phyloP scores from a whole-genome alignment of 2,888 invertebrate genomes.

The Drosophila merina region DNA sequence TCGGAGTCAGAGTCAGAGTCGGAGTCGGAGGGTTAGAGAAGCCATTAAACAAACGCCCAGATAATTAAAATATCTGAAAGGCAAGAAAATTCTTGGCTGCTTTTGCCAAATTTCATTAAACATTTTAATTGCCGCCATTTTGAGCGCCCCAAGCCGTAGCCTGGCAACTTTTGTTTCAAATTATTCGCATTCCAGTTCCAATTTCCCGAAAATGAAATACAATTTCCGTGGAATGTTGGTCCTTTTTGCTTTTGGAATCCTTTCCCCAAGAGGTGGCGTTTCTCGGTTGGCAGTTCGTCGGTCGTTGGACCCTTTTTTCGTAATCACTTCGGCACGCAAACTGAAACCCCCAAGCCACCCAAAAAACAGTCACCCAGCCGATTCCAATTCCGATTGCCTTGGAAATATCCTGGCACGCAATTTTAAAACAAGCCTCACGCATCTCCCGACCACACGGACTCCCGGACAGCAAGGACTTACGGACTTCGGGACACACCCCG shows the following conservation, averaged over 20 bases:
- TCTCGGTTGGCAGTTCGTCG: constrained; percentile 13
- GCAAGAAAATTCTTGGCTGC: constrained; percentile 49
- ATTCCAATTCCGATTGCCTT: constrained; percentile 29
- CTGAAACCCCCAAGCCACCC: constrained; percentile 11
- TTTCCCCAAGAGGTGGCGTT: constrained; percentile 32
- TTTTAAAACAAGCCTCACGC: constrained; percentile 78
- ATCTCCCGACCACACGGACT: constrained; percentile 42
- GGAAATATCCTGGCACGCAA: constrained; percentile 64
- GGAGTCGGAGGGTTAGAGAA: constrained; percentile 26
- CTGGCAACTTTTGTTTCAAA: constrained; percentile 54
- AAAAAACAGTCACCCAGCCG: constrained; percentile 9
- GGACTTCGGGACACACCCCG: constrained; percentile 26
- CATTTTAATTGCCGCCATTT: constrained; percentile 77
- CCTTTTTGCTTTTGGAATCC: constrained; percentile 42
- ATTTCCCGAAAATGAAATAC: constrained; percentile 66
- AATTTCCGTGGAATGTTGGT: constrained; percentile 48
- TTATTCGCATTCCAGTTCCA: constrained; percentile 70
- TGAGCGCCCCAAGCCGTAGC: constrained; percentile 32
- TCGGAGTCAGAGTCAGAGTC: too few species aligned
- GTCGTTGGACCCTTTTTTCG: constrained; percentile 10
- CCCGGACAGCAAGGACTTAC: background rate
- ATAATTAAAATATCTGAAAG: constrained; percentile 74
- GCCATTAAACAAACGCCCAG: constrained; percentile 62
- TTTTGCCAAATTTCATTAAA: constrained; percentile 74
- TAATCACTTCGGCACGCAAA: constrained; percentile 71